Conservation (phyloP, 2,888 invertebrate genomes). For the Dasypolia templi region DNA sequence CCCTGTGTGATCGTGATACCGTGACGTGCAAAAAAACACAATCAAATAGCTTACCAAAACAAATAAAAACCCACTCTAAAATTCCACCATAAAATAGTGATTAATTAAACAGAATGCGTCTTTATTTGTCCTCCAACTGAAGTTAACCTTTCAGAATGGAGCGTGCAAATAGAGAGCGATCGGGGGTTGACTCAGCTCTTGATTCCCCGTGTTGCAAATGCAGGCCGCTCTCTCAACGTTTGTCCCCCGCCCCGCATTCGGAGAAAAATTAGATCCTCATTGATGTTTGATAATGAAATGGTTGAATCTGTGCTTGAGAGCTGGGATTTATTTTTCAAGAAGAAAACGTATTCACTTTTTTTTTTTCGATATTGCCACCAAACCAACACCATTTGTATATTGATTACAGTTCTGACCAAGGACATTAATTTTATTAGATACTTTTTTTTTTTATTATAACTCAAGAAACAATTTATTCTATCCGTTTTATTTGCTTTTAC, state of each 20-base stretch:
- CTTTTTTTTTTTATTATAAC: too few relatives aligned
- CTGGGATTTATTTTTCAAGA: neutral
- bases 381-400: neutral
- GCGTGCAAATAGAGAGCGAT: slow-evolving; percentile 81
- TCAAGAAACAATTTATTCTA: neutral
- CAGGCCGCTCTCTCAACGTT: slow-evolving; percentile 70
- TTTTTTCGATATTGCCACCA: neutral
- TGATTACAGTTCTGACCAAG: neutral
- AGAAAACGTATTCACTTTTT: neutral
- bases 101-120: slow-evolving; percentile 64
- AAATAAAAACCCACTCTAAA: slow-evolving; percentile 12
- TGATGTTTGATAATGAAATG: slow-evolving; percentile 37
- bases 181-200: slow-evolving; percentile 87
- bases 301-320: neutral
- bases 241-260: slow-evolving; percentile 59
- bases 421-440: neutral
- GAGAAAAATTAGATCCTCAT: slow-evolving; percentile 50
- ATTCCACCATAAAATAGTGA: slow-evolving; percentile 29
- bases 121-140: slow-evolving; percentile 59
- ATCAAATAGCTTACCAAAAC: neutral
- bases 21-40: neutral
- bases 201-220: slow-evolving; percentile 84
- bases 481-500: neutral
- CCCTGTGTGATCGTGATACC: too few relatives aligned
- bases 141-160: slow-evolving; percentile 82